Base-by-base conservation (phyloP, 2,797 vertebrate species). In the Heliangelus exortis region DNA sequence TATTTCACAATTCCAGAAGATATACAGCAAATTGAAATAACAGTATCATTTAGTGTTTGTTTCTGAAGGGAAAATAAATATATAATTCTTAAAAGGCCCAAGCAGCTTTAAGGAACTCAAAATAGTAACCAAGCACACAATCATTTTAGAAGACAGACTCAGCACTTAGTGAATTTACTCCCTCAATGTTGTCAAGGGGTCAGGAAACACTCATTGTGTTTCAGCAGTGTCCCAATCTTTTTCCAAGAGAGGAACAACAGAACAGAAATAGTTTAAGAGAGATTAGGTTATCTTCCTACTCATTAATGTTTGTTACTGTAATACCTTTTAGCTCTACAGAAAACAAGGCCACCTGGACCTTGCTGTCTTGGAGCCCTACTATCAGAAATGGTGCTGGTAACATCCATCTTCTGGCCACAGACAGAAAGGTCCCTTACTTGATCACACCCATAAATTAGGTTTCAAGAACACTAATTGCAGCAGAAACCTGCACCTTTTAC, bases 11-110 rank as follows among this genome's bases (percentile, higher is more conserved):
- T 57, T 34, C 47, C 43, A 89, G 61, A 65, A 65, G 17, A 69
- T 67, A 74, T 77, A 65, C 23, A 78, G 12, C 23, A 68, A 87
- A 77, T 3, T 59, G 68, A 71, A 85, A 29, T 76, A 69, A 47
- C 29, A 54, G 26, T 36, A 61, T 15, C 14, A 74, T 20, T 63
- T 72, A 53, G 54, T 76, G 25, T 57, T 76, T 66, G 63, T 63
- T 63, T 89, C 55, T 73, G 48, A 92, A 72, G 19, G 29, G 28
- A 85, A 69, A 62, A 54, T 7, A 89, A 84, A 47, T 25, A 84
- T 21, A 41, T 57, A 34, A 58, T 74, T 83, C 61, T 26, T 0
- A 51, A 89, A 84, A 92, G 28, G 26, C 50, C 84, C 48, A 78
- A 22, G 31, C 39, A 75, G 39, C 54, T 55, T 63, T 34, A 47